Conservation (phyloP, 2,113 vertebrate species). For the Coptodon rendalli region DNA sequence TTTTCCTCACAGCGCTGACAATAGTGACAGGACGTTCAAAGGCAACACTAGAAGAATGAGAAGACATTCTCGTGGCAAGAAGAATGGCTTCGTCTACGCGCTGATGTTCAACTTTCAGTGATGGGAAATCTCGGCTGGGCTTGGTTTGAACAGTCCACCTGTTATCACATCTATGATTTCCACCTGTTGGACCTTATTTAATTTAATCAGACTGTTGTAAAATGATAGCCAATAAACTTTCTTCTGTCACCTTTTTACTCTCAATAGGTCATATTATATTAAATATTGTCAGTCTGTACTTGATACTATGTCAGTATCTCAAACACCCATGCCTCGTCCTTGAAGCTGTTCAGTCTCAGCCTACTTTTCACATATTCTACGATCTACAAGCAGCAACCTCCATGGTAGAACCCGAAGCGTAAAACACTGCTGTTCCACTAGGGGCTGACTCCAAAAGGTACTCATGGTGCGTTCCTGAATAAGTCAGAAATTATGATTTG, state of each 20-base stretch:
- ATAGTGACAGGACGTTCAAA: neutral
- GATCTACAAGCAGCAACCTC: neutral
- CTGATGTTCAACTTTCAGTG: neutral
- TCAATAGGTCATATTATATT: neutral
- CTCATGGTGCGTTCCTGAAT: rapidly evolving
- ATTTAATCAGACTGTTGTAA: neutral
- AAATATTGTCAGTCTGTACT: neutral
- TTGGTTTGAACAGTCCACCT: neutral
- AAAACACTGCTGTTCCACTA: neutral
- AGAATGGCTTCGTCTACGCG: neutral
- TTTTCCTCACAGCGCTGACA: neutral
- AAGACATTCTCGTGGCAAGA: neutral
- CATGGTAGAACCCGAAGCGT: neutral
- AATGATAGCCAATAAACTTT: neutral
- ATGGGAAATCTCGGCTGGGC: neutral
- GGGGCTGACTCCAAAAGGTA: neutral
- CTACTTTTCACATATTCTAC: neutral
- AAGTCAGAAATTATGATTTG: neutral
- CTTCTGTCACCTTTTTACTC: neutral
- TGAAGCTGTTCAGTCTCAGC: neutral
- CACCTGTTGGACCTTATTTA: neutral
- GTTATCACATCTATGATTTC: neutral
- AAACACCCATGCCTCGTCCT: neutral
- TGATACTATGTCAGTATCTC: neutral
- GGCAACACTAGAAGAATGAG: neutral